These are phyloP conservation scores for Morpho deidamia DNA, from an alignment of 2,888 invertebrate species.

Conservation along the genomic window DNA sequence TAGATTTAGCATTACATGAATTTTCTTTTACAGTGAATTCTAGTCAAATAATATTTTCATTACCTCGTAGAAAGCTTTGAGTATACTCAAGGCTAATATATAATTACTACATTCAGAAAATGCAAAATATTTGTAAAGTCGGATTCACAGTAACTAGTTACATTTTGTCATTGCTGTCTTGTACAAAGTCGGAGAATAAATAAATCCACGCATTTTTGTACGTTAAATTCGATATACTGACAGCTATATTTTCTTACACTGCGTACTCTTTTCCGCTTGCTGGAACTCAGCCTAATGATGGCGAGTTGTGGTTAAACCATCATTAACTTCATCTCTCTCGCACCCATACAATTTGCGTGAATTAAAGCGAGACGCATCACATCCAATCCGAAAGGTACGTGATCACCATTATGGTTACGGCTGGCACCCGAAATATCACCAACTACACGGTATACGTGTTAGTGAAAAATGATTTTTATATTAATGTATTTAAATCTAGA, in stretches of 20 bases:
- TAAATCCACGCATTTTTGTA: slow-evolving; percentile 8
- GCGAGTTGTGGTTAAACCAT: slow-evolving; percentile 67
- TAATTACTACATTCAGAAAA: too few species aligned
- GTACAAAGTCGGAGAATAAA: too few species aligned
- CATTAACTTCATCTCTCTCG: slow-evolving; percentile 65
- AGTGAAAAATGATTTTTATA: slow-evolving; percentile 22
- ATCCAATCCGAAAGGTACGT: slow-evolving; percentile 64
- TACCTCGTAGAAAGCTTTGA: too few species aligned
- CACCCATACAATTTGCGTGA: slow-evolving; percentile 42
- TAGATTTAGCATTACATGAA: too few species aligned
- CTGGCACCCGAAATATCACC: slow-evolving; percentile 21
- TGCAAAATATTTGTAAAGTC: too few species aligned
- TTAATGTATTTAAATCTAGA: slow-evolving; percentile 13
- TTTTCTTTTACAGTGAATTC: too few species aligned
- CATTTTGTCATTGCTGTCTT: too few species aligned
- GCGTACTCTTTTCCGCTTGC: slow-evolving; percentile 36
- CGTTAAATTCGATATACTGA: slow-evolving; percentile 20
- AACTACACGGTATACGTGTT: slow-evolving; percentile 9
- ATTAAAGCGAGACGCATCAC: slow-evolving; percentile 56
- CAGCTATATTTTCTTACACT: slow-evolving; percentile 26
- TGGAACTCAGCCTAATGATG: slow-evolving; percentile 69
- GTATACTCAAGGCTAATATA: too few species aligned
- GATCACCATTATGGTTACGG: slow-evolving; percentile 68
- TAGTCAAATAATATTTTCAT: too few species aligned
- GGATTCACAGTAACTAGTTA: slow-evolving; percentile 4